Evolutionary conservation across 2,113 vertebrate species (phyloP).

Genomic region (Melozone crissalis): DNA sequence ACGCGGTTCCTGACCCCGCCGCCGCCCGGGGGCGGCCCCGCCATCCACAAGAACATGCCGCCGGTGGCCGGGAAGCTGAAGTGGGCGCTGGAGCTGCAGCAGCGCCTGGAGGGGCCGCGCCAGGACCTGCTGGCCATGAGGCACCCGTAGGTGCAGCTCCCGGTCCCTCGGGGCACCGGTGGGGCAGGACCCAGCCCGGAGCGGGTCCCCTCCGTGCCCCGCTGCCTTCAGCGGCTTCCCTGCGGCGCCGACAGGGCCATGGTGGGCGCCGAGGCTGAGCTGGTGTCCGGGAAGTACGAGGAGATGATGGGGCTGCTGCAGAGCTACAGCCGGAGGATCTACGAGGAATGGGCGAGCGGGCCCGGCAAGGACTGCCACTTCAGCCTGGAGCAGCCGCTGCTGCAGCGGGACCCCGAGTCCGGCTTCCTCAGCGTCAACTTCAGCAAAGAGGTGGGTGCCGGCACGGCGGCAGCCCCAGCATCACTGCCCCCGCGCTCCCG

Average conservation of each 20-base stretch:
- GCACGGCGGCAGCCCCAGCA: fast-evolving
- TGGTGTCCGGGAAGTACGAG: conserved; percentile 58
- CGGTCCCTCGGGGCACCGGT: neutral
- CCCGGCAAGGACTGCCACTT: conserved; percentile 72
- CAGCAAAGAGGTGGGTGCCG: conserved; percentile 70
- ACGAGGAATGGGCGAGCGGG: conserved; percentile 46
- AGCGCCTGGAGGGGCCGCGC: conserved; percentile 67
- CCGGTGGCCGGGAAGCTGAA: conserved; percentile 70
- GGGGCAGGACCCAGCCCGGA: neutral
- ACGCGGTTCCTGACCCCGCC: neutral
- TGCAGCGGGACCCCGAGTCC: neutral
- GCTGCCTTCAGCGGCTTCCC: neutral
- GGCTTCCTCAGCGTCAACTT: conserved; percentile 75
- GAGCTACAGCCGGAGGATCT: conserved; percentile 16
- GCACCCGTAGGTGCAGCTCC: conserved; percentile 69
- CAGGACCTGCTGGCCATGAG: conserved; percentile 53
- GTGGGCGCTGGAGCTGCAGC: conserved; percentile 79
- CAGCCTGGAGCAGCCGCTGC: conserved; percentile 77
- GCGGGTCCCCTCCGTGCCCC: fast-evolving
- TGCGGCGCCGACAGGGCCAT: conserved; percentile 19
- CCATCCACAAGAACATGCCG: conserved; percentile 74
- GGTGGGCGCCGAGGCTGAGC: conserved; percentile 55
- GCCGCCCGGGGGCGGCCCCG: fast-evolving
- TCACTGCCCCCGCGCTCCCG: too few relatives aligned
- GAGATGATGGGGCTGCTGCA: conserved; percentile 71